Percentiles rank a stretch among this genome's conserved stretches.
These are phyloP conservation scores for Oscheius sp. DNA, from an alignment of 2,888 invertebrate species.

Conservation along the genomic window DNA sequence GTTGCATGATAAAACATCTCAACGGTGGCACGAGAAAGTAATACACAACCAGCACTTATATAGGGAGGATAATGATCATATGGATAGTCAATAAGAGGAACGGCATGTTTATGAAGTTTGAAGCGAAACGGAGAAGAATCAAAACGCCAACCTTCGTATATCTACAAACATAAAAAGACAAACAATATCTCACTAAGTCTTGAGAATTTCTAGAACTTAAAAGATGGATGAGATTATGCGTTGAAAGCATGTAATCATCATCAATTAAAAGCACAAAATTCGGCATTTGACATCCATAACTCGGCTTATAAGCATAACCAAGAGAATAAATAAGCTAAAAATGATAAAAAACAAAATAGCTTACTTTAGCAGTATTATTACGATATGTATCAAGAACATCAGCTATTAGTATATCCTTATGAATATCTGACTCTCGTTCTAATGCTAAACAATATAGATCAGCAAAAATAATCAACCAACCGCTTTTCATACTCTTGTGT, in stretches of 20 bases:
- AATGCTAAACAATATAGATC: neutral
- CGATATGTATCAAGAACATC: conserved; percentile 57
- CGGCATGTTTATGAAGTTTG: conserved; percentile 57
- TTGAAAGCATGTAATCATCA: conserved; percentile 64
- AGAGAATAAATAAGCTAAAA: conserved; percentile 44
- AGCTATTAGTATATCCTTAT: conserved; percentile 53
- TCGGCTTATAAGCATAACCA: conserved; percentile 33
- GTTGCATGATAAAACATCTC: conserved; percentile 14
- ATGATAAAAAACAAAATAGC: neutral
- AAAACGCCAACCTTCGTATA: conserved; percentile 64
- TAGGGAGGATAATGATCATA: conserved; percentile 66
- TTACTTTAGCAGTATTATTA: conserved; percentile 63
- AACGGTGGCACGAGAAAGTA: conserved; percentile 33
- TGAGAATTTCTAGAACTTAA: conserved; percentile 19
- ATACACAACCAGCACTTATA: conserved; percentile 66
- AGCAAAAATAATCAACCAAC: neutral
- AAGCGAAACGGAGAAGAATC: conserved; percentile 63
- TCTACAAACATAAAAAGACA: too few species aligned
- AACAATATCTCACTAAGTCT: conserved; percentile 8
- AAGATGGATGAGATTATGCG: conserved; percentile 47
- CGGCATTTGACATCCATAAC: conserved; percentile 35
- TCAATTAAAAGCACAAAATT: conserved; percentile 63
- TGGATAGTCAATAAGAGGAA: conserved; percentile 57
- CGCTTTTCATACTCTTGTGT: conserved; percentile 27
- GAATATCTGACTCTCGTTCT: conserved; percentile 38